Evolutionary conservation across 2,888 invertebrate species (phyloP), one percentile per base, ranked within the genome.

Genomic region (Tolmerus cingulatus): DNA sequence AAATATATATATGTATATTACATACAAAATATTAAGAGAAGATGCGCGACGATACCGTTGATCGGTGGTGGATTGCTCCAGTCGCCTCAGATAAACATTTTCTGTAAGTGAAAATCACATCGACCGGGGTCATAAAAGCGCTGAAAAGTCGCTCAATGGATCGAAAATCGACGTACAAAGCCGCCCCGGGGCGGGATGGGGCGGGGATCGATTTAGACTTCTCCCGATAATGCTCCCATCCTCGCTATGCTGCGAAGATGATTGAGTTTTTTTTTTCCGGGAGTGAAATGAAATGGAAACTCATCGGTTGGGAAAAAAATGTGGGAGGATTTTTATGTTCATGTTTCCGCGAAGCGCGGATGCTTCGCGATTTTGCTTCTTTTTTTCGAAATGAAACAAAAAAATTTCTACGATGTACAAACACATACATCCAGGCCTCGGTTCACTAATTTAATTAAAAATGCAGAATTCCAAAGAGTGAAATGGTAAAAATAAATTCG

Each of bases 401-500:
- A 66, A 9, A 66, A 4, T 12, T 7, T 7, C 5, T 34, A 7
- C 34, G 7, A 34, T 16, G n/a, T n/a, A n/a, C n/a, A n/a, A n/a
- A n/a, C n/a, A n/a, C n/a, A 16, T 46, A 14, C 43, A 5, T 27
- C 9, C 23, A 66, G 12, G 12, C 2, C 23, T 66, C 27, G 23
- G 1, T 23, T 66, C 12, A 27, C 27, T 1, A 27, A 7, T 27
- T 66, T 66, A 66, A 66, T 66, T 66, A 66, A 66, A 66, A 66
- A 66, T 66, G 27, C 66, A 66, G 27, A 66, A 66, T 66, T 66
- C 19, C 66, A 66, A 66, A 66, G 66, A 57, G 27, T 66, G 66
- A 27, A 66, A 66, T 57, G 57, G 23, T 57, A 55, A 81, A 81
- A 51, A 81, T 55, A 81, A 51, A 86, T 86, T 87, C 76, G 9